phyloP scores from a whole-genome alignment of 2,888 invertebrate genomes.

The Cenopis cana region DNA sequence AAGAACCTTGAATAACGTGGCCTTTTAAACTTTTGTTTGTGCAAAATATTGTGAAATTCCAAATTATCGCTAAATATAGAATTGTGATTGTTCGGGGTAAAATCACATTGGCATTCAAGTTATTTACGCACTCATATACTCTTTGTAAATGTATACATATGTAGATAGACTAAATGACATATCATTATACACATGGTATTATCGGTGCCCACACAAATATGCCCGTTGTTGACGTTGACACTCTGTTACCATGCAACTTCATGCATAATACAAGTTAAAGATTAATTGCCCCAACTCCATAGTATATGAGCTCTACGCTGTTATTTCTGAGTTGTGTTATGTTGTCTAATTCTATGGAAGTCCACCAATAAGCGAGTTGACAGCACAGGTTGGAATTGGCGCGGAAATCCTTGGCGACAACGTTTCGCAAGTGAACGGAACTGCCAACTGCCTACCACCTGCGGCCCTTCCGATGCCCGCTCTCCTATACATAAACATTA shows the following conservation, averaged over 20 bases:
- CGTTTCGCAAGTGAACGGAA: conserved; percentile 43
- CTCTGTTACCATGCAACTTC: too few species aligned
- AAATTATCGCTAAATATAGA: conserved; percentile 38
- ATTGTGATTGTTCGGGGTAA: conserved; percentile 34
- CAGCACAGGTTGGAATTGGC: conserved; percentile 13
- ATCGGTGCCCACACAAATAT: too few species aligned
- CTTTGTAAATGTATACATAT: too few species aligned
- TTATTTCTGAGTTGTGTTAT: conserved; percentile 2
- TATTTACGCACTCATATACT: background rate
- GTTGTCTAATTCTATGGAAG: conserved; percentile 15
- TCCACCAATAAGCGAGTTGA: conserved; percentile 16
- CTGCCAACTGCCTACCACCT: conserved; percentile 27
- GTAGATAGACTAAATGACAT: too few species aligned
- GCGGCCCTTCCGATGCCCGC: conserved; percentile 25
- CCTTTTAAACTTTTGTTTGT: conserved; percentile 39
- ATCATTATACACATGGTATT: too few species aligned
- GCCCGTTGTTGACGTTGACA: too few species aligned
- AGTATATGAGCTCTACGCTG: background rate
- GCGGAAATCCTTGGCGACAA: conserved; percentile 41
- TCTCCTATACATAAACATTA: conserved; percentile 30
- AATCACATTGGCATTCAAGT: conserved; percentile 11
- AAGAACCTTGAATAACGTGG: conserved; percentile 28
- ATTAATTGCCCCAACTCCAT: too few species aligned
- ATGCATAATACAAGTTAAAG: too few species aligned
- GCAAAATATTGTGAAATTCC: conserved; percentile 25